phyloP scores from a whole-genome alignment of 1,140 invertebrate genomes.

The Polypedilum pembai region DNA sequence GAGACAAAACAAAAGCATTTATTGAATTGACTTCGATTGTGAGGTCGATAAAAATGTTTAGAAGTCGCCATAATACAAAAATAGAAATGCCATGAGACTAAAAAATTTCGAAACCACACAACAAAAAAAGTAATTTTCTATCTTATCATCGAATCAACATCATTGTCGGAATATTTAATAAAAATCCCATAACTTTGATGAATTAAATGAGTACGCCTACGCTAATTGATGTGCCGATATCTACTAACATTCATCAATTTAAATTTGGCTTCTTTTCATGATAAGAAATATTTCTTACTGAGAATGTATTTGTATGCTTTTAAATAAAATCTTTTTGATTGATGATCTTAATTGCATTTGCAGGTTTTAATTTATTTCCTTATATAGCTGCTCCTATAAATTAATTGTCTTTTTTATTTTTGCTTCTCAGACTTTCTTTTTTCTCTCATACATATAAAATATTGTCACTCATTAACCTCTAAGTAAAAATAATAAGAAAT shows the following conservation, averaged over 20 bases:
- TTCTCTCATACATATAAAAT: background rate
- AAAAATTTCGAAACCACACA: background rate
- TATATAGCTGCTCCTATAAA: background rate
- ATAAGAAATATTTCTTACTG: too few species aligned
- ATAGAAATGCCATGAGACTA: too few species aligned
- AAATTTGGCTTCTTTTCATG: background rate
- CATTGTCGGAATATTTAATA: background rate
- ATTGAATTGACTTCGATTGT: too few species aligned
- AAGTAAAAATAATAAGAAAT: too few species aligned
- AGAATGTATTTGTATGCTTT: background rate
- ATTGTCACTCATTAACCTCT: background rate
- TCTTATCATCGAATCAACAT: background rate
- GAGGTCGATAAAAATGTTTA: too few species aligned
- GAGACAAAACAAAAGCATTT: too few species aligned
- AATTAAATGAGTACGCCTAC: background rate
- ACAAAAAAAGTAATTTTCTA: background rate
- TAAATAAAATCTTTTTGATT: background rate
- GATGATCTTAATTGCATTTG: background rate
- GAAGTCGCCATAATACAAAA: too few species aligned
- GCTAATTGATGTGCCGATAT: background rate
- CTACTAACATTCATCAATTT: conserved; percentile 6
- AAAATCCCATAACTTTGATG: background rate
- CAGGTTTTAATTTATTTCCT: background rate
- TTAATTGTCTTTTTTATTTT: background rate
- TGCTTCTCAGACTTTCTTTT: background rate